phyloP scores from a whole-genome alignment of 2,888 invertebrate species.

The Julus scanicus region DNA sequence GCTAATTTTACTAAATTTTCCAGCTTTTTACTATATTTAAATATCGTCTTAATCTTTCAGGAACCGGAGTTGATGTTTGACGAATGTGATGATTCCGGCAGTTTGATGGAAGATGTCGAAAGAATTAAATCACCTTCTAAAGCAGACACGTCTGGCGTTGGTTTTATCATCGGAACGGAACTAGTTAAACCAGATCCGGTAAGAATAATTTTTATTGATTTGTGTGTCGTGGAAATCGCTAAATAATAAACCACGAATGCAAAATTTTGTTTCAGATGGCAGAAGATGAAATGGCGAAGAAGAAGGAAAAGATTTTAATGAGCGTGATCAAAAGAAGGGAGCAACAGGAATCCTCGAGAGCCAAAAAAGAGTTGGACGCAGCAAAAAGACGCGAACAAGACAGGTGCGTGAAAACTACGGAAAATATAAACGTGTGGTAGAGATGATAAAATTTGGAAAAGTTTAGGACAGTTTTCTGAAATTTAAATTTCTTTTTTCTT shows the following conservation, averaged over 20 bases:
- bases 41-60: background rate
- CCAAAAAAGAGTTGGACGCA: constrained; percentile 83
- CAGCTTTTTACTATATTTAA: background rate
- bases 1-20: no score
- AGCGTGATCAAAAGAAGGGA: constrained; percentile 89
- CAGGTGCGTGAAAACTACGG: constrained; percentile 69
- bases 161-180: constrained; percentile 75
- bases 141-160: constrained; percentile 62
- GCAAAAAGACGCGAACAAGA: constrained; percentile 81
- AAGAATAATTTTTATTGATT: no score
- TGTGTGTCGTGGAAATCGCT: background rate
- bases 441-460: background rate
- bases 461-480: background rate
- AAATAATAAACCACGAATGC: no score
- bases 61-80: constrained; percentile 37
- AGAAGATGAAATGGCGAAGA: constrained; percentile 90
- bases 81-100: background rate
- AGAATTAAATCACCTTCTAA: background rate
- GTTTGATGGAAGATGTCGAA: constrained; percentile 16
- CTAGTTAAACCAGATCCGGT: constrained; percentile 76
- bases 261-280: constrained; percentile 73
- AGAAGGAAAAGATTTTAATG: constrained; percentile 90
- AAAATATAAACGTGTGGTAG: no score
- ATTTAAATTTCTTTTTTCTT: constrained; percentile 43
- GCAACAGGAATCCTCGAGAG: constrained; percentile 87